Evolutionary conservation across 2,113 vertebrate genomes (phyloP).

Genomic region (Rhegmatorhina hoffmannsi): DNA sequence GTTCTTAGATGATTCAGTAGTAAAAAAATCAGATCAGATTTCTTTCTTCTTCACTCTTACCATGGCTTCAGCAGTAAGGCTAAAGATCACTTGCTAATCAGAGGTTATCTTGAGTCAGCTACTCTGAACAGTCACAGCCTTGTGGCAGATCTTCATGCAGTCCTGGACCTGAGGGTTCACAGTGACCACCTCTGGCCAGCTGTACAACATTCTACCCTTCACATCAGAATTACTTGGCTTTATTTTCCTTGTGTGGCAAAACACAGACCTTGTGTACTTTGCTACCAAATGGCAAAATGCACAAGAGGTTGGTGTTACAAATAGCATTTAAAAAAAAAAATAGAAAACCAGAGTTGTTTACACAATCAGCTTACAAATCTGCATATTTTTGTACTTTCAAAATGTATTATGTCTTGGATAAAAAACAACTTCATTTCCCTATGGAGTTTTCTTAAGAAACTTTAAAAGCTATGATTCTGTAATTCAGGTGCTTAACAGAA

Average conservation of each 20-base stretch:
- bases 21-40: background rate
- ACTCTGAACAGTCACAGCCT: background rate
- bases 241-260: background rate
- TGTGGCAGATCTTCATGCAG: rapidly evolving
- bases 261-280: background rate
- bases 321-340: background rate
- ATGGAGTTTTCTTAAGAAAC: background rate
- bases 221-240: background rate
- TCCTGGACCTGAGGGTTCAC: background rate
- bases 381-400: background rate
- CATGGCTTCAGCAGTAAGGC: background rate
- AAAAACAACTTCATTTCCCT: background rate
- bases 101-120: background rate
- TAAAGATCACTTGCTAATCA: background rate
- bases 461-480: background rate
- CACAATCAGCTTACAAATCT: background rate
- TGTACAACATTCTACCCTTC: background rate
- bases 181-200: background rate
- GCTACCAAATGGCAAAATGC: background rate
- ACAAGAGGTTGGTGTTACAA: background rate
- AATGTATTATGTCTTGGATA: background rate
- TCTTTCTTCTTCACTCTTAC: background rate
- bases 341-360: background rate
- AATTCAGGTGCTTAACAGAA: background rate
- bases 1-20: background rate